phyloP scores from a whole-genome alignment of 2,888 invertebrate species.

The Lasioglossum vierecki region DNA sequence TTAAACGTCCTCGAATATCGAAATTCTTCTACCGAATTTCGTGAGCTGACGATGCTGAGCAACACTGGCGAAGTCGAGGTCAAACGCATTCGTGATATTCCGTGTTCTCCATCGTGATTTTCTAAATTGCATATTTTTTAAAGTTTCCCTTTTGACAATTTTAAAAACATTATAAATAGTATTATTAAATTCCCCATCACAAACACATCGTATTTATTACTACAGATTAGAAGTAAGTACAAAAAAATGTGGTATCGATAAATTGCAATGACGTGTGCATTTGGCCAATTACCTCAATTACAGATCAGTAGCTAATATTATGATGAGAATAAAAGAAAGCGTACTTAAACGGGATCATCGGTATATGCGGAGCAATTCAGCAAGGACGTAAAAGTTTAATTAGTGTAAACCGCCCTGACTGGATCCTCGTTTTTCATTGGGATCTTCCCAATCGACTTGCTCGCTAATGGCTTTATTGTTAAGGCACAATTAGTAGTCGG shows the following conservation, averaged over 20 bases:
- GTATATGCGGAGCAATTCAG: background rate
- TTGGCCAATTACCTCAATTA: background rate
- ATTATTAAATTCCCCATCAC: background rate
- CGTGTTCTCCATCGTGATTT: too few relatives aligned
- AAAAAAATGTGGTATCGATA: background rate
- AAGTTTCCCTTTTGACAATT: too few relatives aligned
- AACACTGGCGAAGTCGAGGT: too few relatives aligned
- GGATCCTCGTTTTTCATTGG: slow-evolving; percentile 31
- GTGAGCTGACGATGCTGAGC: too few relatives aligned
- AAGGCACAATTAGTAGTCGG: slow-evolving; percentile 46
- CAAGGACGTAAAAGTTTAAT: background rate
- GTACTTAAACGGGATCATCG: background rate
- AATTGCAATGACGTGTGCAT: background rate
- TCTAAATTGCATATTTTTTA: too few relatives aligned
- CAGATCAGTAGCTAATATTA: background rate
- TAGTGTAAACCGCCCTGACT: slow-evolving; percentile 23
- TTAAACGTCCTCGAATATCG: background rate
- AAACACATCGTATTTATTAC: background rate
- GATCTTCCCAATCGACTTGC: slow-evolving; percentile 33
- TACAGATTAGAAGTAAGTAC: background rate
- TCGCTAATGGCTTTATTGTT: slow-evolving; percentile 53
- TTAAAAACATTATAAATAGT: too few relatives aligned
- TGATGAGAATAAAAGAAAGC: background rate
- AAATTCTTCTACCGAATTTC: too few relatives aligned
- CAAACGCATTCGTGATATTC: too few relatives aligned